Evolutionary conservation across 2,797 vertebrate species (phyloP).

Genomic region (Chloroceryle inda): DNA sequence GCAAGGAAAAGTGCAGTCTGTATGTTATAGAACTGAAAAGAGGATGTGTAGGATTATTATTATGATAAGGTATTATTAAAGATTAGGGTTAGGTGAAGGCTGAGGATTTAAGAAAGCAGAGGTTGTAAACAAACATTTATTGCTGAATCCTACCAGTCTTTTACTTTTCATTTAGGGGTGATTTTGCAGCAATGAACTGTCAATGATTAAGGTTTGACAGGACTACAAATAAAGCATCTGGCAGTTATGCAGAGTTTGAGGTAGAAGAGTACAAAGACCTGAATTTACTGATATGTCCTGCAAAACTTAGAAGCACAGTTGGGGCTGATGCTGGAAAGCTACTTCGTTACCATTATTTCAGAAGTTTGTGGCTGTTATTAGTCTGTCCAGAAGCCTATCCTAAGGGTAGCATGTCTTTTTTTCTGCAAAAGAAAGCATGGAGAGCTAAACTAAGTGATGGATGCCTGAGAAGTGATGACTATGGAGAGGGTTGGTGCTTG

Average conservation of each 20-base stretch:
- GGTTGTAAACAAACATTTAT: background rate
- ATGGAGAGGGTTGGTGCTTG: background rate
- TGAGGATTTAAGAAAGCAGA: background rate
- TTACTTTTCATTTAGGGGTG: background rate
- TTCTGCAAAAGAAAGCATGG: background rate
- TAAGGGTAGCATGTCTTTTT: background rate
- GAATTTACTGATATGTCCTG: background rate
- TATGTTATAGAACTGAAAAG: background rate
- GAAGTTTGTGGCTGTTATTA: background rate
- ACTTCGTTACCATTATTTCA: background rate
- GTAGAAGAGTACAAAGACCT: background rate
- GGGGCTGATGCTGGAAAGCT: background rate
- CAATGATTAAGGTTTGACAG: background rate
- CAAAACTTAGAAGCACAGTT: background rate
- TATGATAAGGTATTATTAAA: background rate
- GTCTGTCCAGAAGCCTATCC: background rate
- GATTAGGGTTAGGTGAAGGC: background rate
- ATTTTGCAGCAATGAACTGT: background rate
- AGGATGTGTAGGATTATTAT: background rate
- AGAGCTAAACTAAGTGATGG: background rate
- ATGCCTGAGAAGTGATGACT: background rate
- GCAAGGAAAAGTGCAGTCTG: background rate
- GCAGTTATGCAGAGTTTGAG: background rate
- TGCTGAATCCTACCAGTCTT: background rate
- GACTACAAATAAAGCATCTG: background rate